Evolutionary conservation across 2,113 vertebrate genomes (phyloP).

Genomic region (Cinclus mexicanus): DNA sequence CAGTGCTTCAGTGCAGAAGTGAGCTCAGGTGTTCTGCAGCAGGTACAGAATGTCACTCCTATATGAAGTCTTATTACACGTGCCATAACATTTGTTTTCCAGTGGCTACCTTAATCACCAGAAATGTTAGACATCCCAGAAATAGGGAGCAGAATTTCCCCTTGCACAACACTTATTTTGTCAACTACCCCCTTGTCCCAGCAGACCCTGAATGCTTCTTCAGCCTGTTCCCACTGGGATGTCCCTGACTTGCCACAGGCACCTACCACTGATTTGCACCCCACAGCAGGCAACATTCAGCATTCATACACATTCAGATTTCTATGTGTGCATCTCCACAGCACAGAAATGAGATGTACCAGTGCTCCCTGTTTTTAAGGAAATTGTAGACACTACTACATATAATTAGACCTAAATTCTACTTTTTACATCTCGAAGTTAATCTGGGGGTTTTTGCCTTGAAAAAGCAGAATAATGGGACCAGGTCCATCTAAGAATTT

Average conservation of each 20-base stretch:
- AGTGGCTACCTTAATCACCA: background rate
- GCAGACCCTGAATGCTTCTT: background rate
- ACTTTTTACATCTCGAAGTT: background rate
- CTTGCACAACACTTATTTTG: background rate
- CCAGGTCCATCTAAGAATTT: background rate
- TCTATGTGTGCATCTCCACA: background rate
- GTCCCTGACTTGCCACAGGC: fast-evolving
- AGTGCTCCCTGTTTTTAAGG: background rate
- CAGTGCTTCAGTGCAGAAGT: background rate
- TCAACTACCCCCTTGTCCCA: background rate
- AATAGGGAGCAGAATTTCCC: background rate
- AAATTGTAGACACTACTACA: background rate
- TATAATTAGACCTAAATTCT: background rate
- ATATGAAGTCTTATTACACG: background rate
- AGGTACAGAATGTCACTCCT: background rate
- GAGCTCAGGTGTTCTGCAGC: fast-evolving
- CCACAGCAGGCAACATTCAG: background rate
- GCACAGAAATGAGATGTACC: background rate
- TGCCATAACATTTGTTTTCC: background rate
- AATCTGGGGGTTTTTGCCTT: background rate
- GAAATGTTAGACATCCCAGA: background rate
- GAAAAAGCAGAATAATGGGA: background rate
- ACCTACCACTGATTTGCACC: background rate
- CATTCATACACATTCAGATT: background rate
- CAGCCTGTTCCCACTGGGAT: background rate